Conservation (phyloP, 2,888 invertebrate species). For the Coecobrya sp. region DNA sequence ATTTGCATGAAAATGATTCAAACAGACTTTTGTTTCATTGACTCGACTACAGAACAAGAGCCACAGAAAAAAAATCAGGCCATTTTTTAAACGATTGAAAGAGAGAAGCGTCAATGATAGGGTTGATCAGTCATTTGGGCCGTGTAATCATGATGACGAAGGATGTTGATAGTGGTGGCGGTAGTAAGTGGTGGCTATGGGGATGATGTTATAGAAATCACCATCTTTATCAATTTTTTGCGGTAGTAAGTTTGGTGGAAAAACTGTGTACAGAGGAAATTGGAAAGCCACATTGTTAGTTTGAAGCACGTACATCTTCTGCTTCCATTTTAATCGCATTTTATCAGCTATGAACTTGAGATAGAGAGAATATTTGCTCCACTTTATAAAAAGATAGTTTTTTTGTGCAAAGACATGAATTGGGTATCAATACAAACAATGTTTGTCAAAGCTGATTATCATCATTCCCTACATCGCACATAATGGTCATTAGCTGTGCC, state of each 20-base stretch:
- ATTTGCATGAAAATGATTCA: constrained; percentile 31
- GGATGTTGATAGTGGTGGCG: constrained; percentile 9
- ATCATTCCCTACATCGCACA: neutral
- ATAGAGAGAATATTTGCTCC: neutral
- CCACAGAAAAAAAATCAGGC: constrained; percentile 46
- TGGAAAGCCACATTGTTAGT: constrained; percentile 59
- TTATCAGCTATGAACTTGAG: constrained; percentile 63
- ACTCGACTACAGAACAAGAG: neutral
- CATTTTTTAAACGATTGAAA: constrained; percentile 39
- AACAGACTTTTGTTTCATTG: neutral
- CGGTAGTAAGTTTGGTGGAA: constrained; percentile 7
- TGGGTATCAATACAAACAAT: constrained; percentile 11
- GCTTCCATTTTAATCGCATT: constrained; percentile 31
- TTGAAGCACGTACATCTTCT: constrained; percentile 45
- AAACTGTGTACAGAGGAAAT: constrained; percentile 56
- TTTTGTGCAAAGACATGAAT: constrained; percentile 34
- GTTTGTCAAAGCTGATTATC: constrained; percentile 3
- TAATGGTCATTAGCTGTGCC: neutral
- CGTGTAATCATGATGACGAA: constrained; percentile 38
- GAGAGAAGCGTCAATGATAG: constrained; percentile 71
- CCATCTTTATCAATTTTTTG: constrained; percentile 60
- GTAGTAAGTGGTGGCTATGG: neutral
- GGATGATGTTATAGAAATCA: neutral
- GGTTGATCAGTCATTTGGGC: constrained; percentile 78
- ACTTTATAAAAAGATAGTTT: neutral